Base-by-base conservation (phyloP, 1,140 invertebrate species). In the Diprion similis region DNA sequence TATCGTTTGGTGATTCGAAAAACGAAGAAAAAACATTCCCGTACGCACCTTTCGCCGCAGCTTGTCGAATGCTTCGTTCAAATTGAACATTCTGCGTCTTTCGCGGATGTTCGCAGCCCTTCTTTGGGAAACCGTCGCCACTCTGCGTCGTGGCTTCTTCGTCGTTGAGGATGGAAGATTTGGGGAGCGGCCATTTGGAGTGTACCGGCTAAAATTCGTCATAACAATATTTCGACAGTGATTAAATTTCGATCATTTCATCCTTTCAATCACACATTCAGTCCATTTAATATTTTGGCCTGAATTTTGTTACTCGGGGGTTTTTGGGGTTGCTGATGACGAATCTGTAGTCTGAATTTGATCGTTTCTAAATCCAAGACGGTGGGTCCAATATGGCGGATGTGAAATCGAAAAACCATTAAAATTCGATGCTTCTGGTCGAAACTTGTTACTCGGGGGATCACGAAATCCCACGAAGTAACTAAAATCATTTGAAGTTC, bases 31-130 rank as follows among this genome's bases (percentile, higher is more conserved):
- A 37, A 68, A 18, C n/a, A 69, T 64, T 65, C n/a, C 46, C 45
- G 17, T 37, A 65, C 73, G 74, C 88, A 94, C 92, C 89, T 98
- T 97, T 78, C 96, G 90, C 11, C 96, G 89, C 45, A 98, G 86
- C 83, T 96, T 96, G 82, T 99, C 97, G 82, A 99, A 99, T 4
- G 98, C 98, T 83, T 98, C 97, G 85, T 99, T 99, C 10, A 99
- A 90, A 87, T 98, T 99, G 83, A 98, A 97, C 97, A 99, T 99
- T 77, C 98, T 90, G 67, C 97, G 91, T 71, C 98, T 88, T 85
- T 99, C 98, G 0, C 98, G 92, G 76, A 99, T 97, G 86, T 98
- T 99, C 15, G 97, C 97, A 0, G 97, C 97, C 71, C 96, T 89
- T 51, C 96, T 89, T 82, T 98, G 96, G 0, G 96, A 96, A 75